These are phyloP conservation scores for Heteronetta atricapilla DNA, from an alignment of 2,113 vertebrate species.

Conservation along the genomic window DNA sequence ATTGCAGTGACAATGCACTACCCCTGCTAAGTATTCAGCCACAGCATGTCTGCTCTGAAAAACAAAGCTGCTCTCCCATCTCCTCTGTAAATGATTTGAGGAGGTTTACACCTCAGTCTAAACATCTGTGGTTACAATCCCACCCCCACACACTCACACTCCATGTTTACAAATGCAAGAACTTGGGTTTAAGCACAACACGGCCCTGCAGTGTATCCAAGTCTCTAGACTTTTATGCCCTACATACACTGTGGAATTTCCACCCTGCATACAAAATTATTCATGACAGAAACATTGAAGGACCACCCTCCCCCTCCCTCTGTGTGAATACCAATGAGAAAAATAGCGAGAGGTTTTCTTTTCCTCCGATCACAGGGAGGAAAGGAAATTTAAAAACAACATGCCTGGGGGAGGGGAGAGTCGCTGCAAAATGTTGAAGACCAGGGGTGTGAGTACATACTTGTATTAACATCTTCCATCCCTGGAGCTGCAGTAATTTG, in stretches of 20 bases:
- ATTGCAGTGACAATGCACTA: neutral
- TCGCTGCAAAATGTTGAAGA: neutral
- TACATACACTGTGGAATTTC: slow-evolving; percentile 59
- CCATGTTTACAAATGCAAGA: neutral
- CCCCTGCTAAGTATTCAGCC: neutral
- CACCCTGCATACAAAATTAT: slow-evolving; percentile 50
- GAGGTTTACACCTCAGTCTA: slow-evolving; percentile 14
- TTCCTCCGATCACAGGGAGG: neutral
- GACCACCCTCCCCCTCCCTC: neutral
- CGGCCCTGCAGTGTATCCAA: neutral
- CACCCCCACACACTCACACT: neutral
- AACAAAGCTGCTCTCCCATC: neutral
- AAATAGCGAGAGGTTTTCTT: slow-evolving; percentile 12
- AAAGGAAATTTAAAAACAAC: slow-evolving; percentile 16
- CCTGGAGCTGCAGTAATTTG: slow-evolving; percentile 45
- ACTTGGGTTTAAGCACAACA: neutral
- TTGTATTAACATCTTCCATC: slow-evolving; percentile 43
- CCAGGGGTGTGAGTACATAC: neutral
- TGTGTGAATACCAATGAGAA: neutral
- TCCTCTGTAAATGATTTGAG: neutral
- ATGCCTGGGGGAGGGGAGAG: neutral
- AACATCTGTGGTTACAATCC: neutral
- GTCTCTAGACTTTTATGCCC: slow-evolving; percentile 51
- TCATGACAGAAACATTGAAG: slow-evolving; percentile 30
- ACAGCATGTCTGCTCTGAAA: neutral